Evolutionary conservation across 2,797 vertebrate species (phyloP).

Genomic region (Propithecus perrieri): DNA sequence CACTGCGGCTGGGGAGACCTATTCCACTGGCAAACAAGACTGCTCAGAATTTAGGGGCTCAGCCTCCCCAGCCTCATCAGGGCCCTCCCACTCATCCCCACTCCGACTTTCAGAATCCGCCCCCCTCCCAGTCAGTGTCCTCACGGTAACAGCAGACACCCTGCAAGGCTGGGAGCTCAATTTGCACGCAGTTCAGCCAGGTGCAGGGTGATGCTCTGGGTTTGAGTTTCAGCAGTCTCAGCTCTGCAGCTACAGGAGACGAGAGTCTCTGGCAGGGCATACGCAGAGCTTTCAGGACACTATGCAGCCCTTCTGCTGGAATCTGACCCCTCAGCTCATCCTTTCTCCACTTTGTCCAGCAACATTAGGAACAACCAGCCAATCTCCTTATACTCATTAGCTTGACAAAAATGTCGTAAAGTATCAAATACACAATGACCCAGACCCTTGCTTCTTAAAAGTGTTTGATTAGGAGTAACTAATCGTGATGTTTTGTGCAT

Average conservation of each 20-base stretch:
- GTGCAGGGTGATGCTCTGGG: not conserved
- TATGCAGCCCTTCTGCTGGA: not conserved
- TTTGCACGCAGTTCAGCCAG: not conserved
- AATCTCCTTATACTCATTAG: not conserved
- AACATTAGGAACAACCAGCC: not conserved
- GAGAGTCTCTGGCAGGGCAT: not conserved
- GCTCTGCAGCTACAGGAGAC: no score
- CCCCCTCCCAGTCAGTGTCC: not conserved
- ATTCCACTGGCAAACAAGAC: not conserved
- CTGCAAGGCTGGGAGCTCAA: not conserved
- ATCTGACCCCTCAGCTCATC: not conserved
- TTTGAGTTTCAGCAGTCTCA: not conserved
- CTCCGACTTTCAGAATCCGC: not conserved
- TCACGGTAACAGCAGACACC: not conserved
- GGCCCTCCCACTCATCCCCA: no score
- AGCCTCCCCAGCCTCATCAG: not conserved
- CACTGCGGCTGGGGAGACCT: not conserved
- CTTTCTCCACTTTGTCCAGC: not conserved
- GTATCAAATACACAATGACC: not conserved
- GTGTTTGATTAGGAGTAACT: not conserved
- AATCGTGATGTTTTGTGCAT: not conserved
- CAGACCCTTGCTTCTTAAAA: not conserved
- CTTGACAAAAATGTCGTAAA: not conserved
- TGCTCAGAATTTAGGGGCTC: not conserved
- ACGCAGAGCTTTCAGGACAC: not conserved